phyloP scores from a whole-genome alignment of 1,140 invertebrate species.

The Theocolax elegans region DNA sequence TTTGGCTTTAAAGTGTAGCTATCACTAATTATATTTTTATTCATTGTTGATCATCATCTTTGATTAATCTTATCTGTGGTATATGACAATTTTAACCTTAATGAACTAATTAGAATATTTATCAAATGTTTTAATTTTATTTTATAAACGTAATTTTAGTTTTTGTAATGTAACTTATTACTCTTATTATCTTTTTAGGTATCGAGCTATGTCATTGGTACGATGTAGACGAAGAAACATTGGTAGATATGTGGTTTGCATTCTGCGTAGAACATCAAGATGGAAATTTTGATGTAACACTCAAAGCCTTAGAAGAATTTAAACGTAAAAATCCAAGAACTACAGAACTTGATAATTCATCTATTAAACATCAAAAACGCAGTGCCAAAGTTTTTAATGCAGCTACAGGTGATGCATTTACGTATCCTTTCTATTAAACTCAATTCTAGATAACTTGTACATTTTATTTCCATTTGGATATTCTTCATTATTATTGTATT shows the following conservation, averaged over 20 bases:
- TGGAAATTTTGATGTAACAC: conserved; percentile 53
- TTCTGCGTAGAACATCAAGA: conserved; percentile 52
- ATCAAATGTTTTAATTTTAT: too few relatives aligned
- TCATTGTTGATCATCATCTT: too few relatives aligned
- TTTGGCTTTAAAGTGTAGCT: too few relatives aligned
- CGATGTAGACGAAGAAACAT: conserved; percentile 56
- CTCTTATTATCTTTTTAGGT: too few relatives aligned
- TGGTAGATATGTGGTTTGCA: conserved; percentile 63
- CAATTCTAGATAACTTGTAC: conserved; percentile 10
- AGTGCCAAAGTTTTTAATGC: conserved; percentile 28
- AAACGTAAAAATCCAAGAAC: conserved; percentile 43
- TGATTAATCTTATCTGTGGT: too few relatives aligned
- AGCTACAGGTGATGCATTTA: background rate
- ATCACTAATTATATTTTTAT: too few relatives aligned
- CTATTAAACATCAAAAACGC: background rate
- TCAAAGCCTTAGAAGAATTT: conserved; percentile 56
- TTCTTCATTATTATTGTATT: background rate
- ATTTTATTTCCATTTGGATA: background rate
- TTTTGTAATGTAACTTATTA: too few relatives aligned
- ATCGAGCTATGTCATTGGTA: conserved; percentile 57
- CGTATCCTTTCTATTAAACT: conserved; percentile 51
- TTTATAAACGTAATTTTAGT: too few relatives aligned
- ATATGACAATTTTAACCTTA: too few relatives aligned
- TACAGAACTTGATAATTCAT: conserved; percentile 7
- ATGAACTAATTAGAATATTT: too few relatives aligned